Conservation (phyloP, 2,113 vertebrate species). For the Greenwoodochromis staneri region DNA sequence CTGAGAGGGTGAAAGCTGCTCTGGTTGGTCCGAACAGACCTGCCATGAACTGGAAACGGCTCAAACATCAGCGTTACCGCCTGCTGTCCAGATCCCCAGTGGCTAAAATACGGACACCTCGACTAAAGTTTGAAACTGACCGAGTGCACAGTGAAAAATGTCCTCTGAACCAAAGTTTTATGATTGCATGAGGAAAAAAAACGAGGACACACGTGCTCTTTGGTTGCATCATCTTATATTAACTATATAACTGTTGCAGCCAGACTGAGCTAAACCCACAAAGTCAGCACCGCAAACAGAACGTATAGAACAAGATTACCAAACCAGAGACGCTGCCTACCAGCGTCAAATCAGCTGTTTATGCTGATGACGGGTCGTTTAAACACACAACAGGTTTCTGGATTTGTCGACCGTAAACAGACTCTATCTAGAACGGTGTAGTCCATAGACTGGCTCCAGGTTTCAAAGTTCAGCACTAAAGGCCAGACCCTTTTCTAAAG, state of each 20-base stretch:
- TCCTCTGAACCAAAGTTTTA: neutral
- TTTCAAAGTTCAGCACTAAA: neutral
- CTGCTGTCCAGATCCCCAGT: neutral
- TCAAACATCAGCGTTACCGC: neutral
- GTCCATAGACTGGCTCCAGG: neutral
- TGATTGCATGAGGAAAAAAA: neutral
- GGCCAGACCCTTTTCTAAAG: neutral
- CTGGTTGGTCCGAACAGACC: neutral
- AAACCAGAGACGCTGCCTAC: neutral
- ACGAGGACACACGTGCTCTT: neutral
- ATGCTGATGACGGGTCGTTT: rapidly evolving
- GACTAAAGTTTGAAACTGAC: neutral
- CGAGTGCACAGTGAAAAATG: neutral
- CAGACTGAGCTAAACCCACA: neutral
- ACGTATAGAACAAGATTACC: neutral
- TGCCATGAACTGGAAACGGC: neutral
- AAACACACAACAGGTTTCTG: neutral
- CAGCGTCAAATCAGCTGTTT: neutral
- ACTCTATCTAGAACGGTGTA: neutral
- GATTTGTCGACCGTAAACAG: neutral
- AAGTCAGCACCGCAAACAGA: neutral
- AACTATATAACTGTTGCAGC: neutral
- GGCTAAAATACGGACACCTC: neutral
- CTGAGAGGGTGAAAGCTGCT: neutral
- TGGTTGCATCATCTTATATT: neutral